Evolutionary conservation across 2,888 invertebrate species (phyloP).

Genomic region (Phortica magna): DNA sequence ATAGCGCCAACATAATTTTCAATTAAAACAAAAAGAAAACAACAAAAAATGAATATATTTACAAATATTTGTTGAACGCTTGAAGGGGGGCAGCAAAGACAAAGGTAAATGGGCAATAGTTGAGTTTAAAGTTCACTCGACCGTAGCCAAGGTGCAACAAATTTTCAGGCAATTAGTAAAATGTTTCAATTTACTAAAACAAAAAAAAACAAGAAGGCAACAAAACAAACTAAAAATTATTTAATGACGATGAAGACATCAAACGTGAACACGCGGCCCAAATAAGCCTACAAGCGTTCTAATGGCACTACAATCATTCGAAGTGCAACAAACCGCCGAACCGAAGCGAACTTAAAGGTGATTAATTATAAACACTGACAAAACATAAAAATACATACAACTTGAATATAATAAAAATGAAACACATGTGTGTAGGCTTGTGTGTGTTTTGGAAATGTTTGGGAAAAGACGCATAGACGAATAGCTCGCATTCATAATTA

Average conservation of each 20-base stretch:
- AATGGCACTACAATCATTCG: slow-evolving; percentile 59
- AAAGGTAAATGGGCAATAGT: neutral
- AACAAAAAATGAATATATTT: slow-evolving; percentile 1
- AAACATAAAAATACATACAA: slow-evolving; percentile 72
- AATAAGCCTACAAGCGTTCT: slow-evolving; percentile 60
- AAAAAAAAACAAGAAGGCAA: slow-evolving; percentile 17
- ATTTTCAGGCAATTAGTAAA: slow-evolving; percentile 72
- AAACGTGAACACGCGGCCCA: slow-evolving; percentile 44
- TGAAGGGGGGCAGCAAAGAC: slow-evolving; percentile 36
- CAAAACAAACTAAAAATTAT: slow-evolving; percentile 55
- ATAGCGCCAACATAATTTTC: slow-evolving; percentile 70
- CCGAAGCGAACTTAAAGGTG: slow-evolving; percentile 57
- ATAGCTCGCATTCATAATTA: neutral
- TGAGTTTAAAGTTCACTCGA: slow-evolving; percentile 63
- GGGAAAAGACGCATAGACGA: slow-evolving; percentile 8
- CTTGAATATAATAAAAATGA: slow-evolving; percentile 54
- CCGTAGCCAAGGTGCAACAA: slow-evolving; percentile 49
- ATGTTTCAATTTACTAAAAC: slow-evolving; percentile 68
- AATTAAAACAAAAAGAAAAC: slow-evolving; percentile 47
- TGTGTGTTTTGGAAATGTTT: neutral
- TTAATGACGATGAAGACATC: slow-evolving; percentile 66
- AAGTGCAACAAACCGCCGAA: slow-evolving; percentile 28
- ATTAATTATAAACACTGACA: slow-evolving; percentile 74
- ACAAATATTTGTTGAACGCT: slow-evolving; percentile 58
- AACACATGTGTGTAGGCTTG: neutral